These are phyloP conservation scores for Sakesphorus luctuosus DNA, from an alignment of 2,113 vertebrate genomes.

Conservation along the genomic window DNA sequence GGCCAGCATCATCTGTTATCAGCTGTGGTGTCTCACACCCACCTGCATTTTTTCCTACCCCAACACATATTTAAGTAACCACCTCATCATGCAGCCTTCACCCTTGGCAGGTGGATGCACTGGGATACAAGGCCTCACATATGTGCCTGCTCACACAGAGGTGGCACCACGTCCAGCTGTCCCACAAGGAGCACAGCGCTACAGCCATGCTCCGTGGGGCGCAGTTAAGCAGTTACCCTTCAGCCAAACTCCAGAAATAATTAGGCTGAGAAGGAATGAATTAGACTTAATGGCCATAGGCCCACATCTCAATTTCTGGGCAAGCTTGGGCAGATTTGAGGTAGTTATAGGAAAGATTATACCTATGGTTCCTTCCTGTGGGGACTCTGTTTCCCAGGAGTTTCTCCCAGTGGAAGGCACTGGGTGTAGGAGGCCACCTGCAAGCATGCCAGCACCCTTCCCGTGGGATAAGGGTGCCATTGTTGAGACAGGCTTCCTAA, in stretches of 20 bases:
- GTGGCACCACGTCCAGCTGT: neutral
- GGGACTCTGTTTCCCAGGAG: neutral
- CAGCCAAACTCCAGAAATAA: neutral
- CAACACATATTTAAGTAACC: neutral
- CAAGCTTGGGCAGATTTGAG: neutral
- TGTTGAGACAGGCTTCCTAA: neutral
- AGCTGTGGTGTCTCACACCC: conserved; percentile 20
- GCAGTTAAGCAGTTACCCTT: neutral
- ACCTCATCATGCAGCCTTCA: neutral
- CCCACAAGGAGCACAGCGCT: neutral
- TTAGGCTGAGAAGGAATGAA: neutral
- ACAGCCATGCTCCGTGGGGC: neutral
- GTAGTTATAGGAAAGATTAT: neutral
- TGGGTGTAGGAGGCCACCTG: neutral
- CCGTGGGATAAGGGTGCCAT: neutral
- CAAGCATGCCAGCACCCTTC: neutral
- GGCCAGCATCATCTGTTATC: conserved; percentile 24
- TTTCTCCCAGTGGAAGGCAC: neutral
- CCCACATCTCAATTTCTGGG: neutral
- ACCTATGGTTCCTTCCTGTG: neutral
- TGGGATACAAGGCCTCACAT: neutral
- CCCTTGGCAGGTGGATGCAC: neutral
- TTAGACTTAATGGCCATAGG: neutral
- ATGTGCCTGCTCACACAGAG: neutral
- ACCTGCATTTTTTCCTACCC: conserved; percentile 35